Evolutionary conservation across 2,797 vertebrate species (phyloP), one percentile per base, ranked within the genome.

Genomic region (Vultur gryphus): DNA sequence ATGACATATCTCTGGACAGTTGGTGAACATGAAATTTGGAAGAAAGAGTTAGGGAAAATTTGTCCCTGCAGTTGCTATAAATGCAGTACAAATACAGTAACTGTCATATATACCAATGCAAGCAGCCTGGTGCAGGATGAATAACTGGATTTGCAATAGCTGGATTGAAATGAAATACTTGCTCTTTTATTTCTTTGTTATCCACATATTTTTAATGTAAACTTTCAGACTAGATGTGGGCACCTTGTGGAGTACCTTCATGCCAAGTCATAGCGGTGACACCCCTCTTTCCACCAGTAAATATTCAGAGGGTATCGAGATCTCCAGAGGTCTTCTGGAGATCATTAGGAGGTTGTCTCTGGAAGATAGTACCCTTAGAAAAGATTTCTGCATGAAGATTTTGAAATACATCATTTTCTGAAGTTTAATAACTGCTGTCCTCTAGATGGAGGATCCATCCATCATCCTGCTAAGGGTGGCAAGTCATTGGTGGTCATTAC

Each of bases 71-170:
- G 93, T 93, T 95, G 84, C 86, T 94, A 57, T 87, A 95, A 69
- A 64, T 93, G 51, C 51, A 87, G 80, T 89, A 59, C 83, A 95
- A 95, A 95, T 91, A 81, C 72, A 86, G 91, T 95, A 96, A 70
- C 55, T 64, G 58, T 95, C 75, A 86, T 67, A 93, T 87, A 86
- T 51, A 92, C 84, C 95, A 89, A 58, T 87, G 85, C 94, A 94
- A 92, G 83, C 94, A 95, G 94, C 90, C 93, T 93, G 67, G 81
- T 95, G 87, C 96, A 95, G 96, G 71, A 92, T 92, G 95, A 87
- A 43, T 72, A 75, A n/a, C 44, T 86, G 78, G 83, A 58, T 88
- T 97, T 86, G 44, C 62, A 89, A 8, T 89, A 84, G 79, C 75
- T 90, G 81, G n/a, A 17, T 61, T 89, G 66, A 67, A 87, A 80